phyloP scores from a whole-genome alignment of 2,797 vertebrate species.

The Ctenopoma multispine region DNA sequence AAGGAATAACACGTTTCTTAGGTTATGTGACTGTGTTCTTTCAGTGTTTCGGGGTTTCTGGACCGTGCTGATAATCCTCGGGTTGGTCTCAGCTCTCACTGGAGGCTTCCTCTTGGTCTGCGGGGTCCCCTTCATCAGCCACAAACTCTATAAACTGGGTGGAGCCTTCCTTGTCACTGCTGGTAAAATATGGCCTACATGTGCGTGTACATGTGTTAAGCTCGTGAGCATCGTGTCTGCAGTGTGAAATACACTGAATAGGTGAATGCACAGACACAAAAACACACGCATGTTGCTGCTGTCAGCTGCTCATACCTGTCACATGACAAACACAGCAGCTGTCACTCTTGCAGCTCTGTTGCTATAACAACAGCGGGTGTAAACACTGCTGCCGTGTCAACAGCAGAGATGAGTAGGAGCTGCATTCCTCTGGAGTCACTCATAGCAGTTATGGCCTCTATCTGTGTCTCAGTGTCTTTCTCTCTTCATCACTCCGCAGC shows the following conservation, averaged over 20 bases:
- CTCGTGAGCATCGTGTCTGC: not conserved
- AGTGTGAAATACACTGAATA: slow-evolving; percentile 8
- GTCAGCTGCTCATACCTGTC: slow-evolving; percentile 69
- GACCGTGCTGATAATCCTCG: slow-evolving; percentile 88
- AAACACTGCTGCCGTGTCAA: slow-evolving; percentile 59
- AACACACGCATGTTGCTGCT: slow-evolving; percentile 34
- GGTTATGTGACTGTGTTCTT: too few relatives aligned
- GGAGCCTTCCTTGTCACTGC: slow-evolving; percentile 87
- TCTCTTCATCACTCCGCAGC: slow-evolving; percentile 70
- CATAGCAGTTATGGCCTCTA: slow-evolving; percentile 8
- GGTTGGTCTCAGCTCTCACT: slow-evolving; percentile 77
- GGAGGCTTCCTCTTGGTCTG: slow-evolving; percentile 89
- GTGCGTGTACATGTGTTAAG: slow-evolving; percentile 7
- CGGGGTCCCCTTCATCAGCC: slow-evolving; percentile 86
- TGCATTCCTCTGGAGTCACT: slow-evolving; percentile 49
- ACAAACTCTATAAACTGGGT: slow-evolving; percentile 84
- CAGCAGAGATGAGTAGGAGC: slow-evolving; percentile 39
- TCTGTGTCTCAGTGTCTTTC: slow-evolving; percentile 18
- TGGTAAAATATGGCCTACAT: slow-evolving; percentile 79
- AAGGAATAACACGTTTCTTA: too few relatives aligned
- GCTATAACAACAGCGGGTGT: slow-evolving; percentile 56
- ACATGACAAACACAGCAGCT: slow-evolving; percentile 60
- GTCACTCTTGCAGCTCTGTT: slow-evolving; percentile 38
- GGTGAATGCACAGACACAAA: slow-evolving; percentile 26
- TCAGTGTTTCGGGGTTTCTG: slow-evolving; percentile 92